Percentiles rank a stretch among this genome's conserved stretches.
Conservation (phyloP, 92 coral and sea anemone species). For the Palythoa grandiflora region DNA sequence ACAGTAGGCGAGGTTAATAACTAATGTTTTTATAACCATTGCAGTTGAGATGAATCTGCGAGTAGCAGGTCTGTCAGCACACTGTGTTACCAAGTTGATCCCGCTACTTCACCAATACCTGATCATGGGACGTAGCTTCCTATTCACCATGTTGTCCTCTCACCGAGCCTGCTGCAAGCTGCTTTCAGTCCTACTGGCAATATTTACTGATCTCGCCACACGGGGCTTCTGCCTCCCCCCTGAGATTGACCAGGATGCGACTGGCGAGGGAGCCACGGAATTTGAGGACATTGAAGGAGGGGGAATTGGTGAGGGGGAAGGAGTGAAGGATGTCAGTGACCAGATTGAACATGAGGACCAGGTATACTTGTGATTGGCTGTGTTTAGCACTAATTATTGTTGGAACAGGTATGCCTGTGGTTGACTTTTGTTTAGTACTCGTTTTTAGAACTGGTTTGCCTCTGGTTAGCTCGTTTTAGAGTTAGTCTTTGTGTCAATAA, state of each 20-base stretch:
- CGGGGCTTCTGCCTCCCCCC: conserved; percentile 97
- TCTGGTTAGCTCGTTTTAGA: background rate
- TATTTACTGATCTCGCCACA: conserved; percentile 88
- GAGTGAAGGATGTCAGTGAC: conserved; percentile 96
- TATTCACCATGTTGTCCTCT: conserved; percentile 68
- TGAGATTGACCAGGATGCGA: conserved; percentile 87
- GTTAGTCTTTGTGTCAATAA: background rate
- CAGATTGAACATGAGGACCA: conserved; percentile 97
- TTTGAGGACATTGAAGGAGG: conserved; percentile 95
- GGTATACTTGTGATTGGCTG: conserved; percentile 52
- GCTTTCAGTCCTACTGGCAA: conserved; percentile 82
- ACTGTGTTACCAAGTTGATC: conserved; percentile 48
- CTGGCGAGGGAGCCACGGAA: conserved; percentile 91
- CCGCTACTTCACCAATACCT: conserved; percentile 86
- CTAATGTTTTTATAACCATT: background rate
- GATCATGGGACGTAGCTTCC: conserved; percentile 67
- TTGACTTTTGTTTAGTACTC: background rate
- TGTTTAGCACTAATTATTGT: background rate
- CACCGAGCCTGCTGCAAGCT: conserved; percentile 87
- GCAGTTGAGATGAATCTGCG: conserved; percentile 7
- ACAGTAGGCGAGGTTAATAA: background rate
- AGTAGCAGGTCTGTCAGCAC: conserved; percentile 23
- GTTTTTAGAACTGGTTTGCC: background rate
- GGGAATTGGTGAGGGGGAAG: conserved; percentile 98
- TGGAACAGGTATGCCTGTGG: background rate